Percentiles rank a stretch among this genome's conserved stretches.
Conservation (phyloP, 2,888 invertebrate genomes). For the Pyrochroa serraticornis region DNA sequence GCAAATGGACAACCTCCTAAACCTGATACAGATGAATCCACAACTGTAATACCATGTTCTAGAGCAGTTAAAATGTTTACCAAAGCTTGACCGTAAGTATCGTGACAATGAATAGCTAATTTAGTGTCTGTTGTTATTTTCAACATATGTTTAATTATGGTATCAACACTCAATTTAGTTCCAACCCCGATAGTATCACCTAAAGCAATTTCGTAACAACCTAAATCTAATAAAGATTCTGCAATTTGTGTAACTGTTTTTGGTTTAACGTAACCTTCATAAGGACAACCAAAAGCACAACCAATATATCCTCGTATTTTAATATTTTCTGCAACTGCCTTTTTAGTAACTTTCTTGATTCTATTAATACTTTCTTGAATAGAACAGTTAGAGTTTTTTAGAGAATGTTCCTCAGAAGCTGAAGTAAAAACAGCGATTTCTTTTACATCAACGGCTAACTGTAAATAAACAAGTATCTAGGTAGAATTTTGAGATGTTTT, state of each 20-base stretch:
- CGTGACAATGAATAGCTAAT: slow-evolving; percentile 95
- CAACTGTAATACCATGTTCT: slow-evolving; percentile 83
- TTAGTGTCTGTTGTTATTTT: slow-evolving; percentile 67
- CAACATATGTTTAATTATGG: slow-evolving; percentile 78
- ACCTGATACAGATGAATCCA: slow-evolving; percentile 95
- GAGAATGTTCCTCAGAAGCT: slow-evolving; percentile 90
- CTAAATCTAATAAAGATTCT: slow-evolving; percentile 75
- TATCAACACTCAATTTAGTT: slow-evolving; percentile 77
- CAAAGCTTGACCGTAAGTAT: slow-evolving; percentile 97
- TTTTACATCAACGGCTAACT: slow-evolving; percentile 74
- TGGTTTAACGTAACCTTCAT: slow-evolving; percentile 86
- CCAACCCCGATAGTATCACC: slow-evolving; percentile 99
- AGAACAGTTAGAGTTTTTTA: slow-evolving; percentile 93
- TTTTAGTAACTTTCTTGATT: slow-evolving; percentile 74
- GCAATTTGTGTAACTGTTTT: slow-evolving; percentile 78
- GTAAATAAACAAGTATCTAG: slow-evolving; percentile 53
- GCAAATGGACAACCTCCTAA: slow-evolving; percentile 99
- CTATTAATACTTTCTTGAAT: slow-evolving; percentile 82
- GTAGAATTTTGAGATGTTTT: no score
- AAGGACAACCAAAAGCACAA: slow-evolving; percentile 95
- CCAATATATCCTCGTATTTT: slow-evolving; percentile 93
- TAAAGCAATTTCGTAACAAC: slow-evolving; percentile 95
- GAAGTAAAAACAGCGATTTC: slow-evolving; percentile 96
- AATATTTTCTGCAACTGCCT: slow-evolving; percentile 70
- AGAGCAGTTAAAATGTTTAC: slow-evolving; percentile 90